A percentile compares a stretch with the other conserved stretches of the same genome.
Evolutionary conservation across 2,797 vertebrate genomes (phyloP).

Genomic region (Eulemur albifrons): DNA sequence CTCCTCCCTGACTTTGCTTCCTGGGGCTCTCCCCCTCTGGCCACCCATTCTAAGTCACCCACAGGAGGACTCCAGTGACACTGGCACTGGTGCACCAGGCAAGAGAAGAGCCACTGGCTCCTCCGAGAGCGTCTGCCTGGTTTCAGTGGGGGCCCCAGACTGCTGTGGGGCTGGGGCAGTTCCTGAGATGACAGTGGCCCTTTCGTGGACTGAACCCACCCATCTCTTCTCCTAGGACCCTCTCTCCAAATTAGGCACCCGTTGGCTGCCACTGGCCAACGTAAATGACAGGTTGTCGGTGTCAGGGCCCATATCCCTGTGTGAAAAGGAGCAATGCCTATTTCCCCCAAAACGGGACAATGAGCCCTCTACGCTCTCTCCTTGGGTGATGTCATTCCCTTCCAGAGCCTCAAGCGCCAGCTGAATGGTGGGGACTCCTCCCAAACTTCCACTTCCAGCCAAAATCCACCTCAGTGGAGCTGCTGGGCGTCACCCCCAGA

Average conservation of each 20-base stretch:
- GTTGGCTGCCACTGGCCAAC: neutral
- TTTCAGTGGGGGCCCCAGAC: neutral
- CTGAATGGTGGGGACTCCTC: neutral
- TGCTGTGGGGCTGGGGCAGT: neutral
- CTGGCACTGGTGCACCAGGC: neutral
- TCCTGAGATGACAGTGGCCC: neutral
- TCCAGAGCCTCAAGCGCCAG: neutral
- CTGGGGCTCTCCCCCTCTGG: neutral
- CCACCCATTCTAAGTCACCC: neutral
- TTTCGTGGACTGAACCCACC: neutral
- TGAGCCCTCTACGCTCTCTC: neutral
- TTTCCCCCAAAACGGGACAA: neutral
- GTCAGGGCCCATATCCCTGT: neutral
- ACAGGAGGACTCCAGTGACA: neutral
- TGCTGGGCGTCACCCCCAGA: neutral
- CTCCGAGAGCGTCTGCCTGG: neutral
- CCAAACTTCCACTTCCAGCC: constrained; percentile 7
- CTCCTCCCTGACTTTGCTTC: neutral
- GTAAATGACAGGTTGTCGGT: neutral
- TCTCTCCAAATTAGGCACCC: neutral
- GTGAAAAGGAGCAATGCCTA: neutral
- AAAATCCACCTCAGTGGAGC: neutral
- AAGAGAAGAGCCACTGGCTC: neutral
- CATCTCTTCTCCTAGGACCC: neutral
- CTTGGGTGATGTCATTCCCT: neutral